phyloP scores from a whole-genome alignment of 2,113 vertebrate species.

The Epinephelus moara region DNA sequence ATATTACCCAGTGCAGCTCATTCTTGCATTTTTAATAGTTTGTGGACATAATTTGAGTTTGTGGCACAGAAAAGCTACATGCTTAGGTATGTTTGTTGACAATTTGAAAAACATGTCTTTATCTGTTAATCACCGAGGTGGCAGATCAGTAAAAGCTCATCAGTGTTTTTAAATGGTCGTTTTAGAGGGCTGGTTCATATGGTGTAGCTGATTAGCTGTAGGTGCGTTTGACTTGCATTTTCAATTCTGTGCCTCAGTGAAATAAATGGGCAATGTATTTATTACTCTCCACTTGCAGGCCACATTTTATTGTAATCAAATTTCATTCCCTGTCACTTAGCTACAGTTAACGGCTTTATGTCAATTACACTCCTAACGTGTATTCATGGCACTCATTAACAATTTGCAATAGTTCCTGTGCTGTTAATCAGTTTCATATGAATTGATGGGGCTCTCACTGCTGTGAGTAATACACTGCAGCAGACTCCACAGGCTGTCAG shows the following conservation, averaged over 20 bases:
- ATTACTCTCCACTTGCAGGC: slow-evolving; percentile 14
- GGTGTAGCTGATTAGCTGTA: not conserved
- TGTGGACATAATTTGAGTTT: not conserved
- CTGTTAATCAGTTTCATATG: slow-evolving; percentile 56
- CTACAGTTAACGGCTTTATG: slow-evolving; percentile 50
- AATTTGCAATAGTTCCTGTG: slow-evolving; percentile 49
- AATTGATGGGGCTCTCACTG: slow-evolving; percentile 49
- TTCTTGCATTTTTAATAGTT: not conserved
- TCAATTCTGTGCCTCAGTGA: not conserved
- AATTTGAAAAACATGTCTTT: not conserved
- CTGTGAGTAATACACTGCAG: slow-evolving; percentile 52
- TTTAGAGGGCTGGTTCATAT: not conserved
- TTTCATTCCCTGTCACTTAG: slow-evolving; percentile 54
- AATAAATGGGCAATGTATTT: not conserved
- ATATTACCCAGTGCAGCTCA: not conserved
- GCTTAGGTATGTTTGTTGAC: not conserved
- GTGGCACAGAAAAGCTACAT: not conserved
- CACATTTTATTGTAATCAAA: slow-evolving; percentile 51
- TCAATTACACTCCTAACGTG: slow-evolving; percentile 49
- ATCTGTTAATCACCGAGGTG: not conserved
- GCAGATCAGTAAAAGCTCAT: not conserved
- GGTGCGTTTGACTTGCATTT: slow-evolving; percentile 6
- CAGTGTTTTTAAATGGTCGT: not conserved
- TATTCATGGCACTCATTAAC: slow-evolving; percentile 62
- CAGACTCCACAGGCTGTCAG: slow-evolving; percentile 54